These are phyloP conservation scores for Ceratina australensis DNA, from an alignment of 1,140 invertebrate genomes.

Conservation along the genomic window DNA sequence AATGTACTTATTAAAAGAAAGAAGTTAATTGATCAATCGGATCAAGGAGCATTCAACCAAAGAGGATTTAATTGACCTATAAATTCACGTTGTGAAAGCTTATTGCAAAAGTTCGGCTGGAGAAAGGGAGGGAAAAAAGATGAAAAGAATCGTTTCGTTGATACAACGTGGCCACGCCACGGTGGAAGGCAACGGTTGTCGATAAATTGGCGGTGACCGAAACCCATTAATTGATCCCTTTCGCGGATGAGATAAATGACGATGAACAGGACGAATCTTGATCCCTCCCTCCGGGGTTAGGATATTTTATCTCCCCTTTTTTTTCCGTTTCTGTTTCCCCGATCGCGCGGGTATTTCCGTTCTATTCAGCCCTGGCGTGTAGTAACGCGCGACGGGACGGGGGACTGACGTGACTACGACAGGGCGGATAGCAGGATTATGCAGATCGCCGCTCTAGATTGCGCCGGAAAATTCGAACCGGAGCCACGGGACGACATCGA, in stretches of 20 bases:
- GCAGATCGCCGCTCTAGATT: slow-evolving; percentile 46
- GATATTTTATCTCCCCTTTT: no score
- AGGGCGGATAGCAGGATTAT: slow-evolving; percentile 56
- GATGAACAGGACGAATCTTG: slow-evolving; percentile 42
- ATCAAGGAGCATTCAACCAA: no score
- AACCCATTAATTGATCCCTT: slow-evolving; percentile 57
- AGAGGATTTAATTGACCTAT: no score
- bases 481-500: slow-evolving; percentile 74
- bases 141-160: not conserved
- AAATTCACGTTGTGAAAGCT: no score
- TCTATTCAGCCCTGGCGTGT: slow-evolving; percentile 2
- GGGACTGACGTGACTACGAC: slow-evolving; percentile 53
- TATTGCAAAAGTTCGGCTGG: no score
- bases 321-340: no score
- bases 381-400: not conserved
- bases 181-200: not conserved
- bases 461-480: slow-evolving; percentile 29
- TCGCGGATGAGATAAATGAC: slow-evolving; percentile 48
- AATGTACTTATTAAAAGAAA: no score
- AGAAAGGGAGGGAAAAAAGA: not conserved
- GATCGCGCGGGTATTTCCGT: not conserved
- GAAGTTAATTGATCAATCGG: no score
- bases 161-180: not conserved
- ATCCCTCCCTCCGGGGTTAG: not conserved
- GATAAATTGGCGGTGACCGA: slow-evolving; percentile 27